These are phyloP conservation scores for Malaclemys terrapin DNA, from an alignment of 2,113 vertebrate species.

Conservation along the genomic window DNA sequence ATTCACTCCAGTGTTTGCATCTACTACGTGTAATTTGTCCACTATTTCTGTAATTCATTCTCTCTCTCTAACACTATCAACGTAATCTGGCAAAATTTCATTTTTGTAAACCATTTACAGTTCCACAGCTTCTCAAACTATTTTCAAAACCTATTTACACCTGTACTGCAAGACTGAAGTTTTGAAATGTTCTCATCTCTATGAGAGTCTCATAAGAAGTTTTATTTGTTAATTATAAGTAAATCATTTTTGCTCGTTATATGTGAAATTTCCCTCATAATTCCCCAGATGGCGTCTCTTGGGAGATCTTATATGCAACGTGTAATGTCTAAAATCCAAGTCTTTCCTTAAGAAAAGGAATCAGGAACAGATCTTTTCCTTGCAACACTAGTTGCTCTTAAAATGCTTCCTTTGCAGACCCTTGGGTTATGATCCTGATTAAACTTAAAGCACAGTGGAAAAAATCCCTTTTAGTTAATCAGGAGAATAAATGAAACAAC, in stretches of 20 bases:
- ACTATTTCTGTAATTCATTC: background rate
- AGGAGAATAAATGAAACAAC: slow-evolving; percentile 48
- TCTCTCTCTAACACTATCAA: background rate
- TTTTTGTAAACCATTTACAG: background rate
- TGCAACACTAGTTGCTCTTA: slow-evolving; percentile 41
- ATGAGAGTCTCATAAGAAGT: background rate
- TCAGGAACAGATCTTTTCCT: background rate
- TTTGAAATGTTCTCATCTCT: background rate
- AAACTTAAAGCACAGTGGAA: slow-evolving; percentile 12
- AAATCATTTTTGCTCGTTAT: background rate
- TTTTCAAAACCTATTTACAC: background rate
- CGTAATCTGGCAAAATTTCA: background rate
- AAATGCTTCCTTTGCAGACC: slow-evolving; percentile 24
- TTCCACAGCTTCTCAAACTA: background rate
- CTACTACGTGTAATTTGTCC: background rate
- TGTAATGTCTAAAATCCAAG: slow-evolving; percentile 34
- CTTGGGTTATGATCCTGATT: slow-evolving; percentile 13
- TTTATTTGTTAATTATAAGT: slow-evolving; percentile 8
- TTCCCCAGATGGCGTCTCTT: background rate
- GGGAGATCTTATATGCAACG: slow-evolving; percentile 23
- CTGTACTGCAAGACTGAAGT: background rate
- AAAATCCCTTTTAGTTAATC: slow-evolving; percentile 47
- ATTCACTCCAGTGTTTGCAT: background rate
- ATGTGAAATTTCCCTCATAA: background rate
- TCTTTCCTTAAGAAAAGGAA: background rate